Evolutionary conservation across 2,113 vertebrate species (phyloP), one percentile per base, ranked within the genome.

Genomic region (Nyctereutes procyonoides): DNA sequence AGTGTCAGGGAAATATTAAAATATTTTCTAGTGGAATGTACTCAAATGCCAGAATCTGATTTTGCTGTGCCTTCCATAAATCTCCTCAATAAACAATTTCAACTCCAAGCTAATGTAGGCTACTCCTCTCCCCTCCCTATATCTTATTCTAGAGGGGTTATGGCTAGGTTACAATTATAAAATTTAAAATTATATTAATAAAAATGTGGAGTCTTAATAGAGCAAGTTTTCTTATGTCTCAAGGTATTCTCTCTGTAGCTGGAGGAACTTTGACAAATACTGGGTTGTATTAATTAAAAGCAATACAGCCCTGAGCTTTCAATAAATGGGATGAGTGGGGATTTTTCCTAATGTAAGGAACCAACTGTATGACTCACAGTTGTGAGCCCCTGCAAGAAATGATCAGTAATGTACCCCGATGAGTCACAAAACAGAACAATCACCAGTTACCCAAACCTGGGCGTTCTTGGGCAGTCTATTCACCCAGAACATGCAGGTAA

Each of bases 131-230:
- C 13, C 3, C 24, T 53, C 55, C 56, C 28, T 56, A 1, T 69
- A 79, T 35, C 73, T 95, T 80, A 94, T 86, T 77, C 56, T 80
- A 53, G 16, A 79, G 30, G 38, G 32, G 12, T 90, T 86, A 90
- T 58, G 14, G 6, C 67, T 92, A 32, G 32, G 28, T 93, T 92
- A 62, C n/a, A n/a, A n/a, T n/a, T n/a, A n/a, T n/a, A n/a, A n/a
- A n/a, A n/a, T n/a, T 88, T 71, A 93, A 97, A 90, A 67, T 67
- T 62, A 17, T 69, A 67, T 90, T 85, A 94, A 94, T 93, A 91
- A 97, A 96, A 79, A 74, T 79, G n/a, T 88, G 30, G n/a, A 60
- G 8, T 79, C 32, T 65, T 97, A 38, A 81, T 26, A 91, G 65
- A 77, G 74, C 58, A 30, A 67, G 1, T 82, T 89, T 96, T 60